Conservation (phyloP, 1,140 invertebrate genomes). For the Lepidurus arcticus region DNA sequence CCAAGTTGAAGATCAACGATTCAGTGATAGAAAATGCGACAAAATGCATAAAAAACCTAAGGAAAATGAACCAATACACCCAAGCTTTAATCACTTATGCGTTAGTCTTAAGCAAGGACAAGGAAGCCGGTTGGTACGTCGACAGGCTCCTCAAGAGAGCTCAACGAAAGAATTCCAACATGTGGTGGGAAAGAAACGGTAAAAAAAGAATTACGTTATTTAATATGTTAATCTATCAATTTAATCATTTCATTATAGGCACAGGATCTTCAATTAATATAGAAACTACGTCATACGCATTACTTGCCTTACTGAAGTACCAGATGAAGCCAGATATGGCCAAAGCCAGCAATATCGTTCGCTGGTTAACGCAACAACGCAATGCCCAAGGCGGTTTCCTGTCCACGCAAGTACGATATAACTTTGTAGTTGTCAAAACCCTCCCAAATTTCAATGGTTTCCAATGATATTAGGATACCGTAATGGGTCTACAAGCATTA, state of each 20-base stretch:
- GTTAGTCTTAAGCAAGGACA: constrained; percentile 48
- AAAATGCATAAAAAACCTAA: background rate
- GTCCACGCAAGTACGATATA: constrained; percentile 61
- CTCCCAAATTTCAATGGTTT: background rate
- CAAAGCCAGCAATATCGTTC: constrained; percentile 52
- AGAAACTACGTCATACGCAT: constrained; percentile 68
- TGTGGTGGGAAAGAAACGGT: constrained; percentile 47
- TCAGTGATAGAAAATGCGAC: background rate
- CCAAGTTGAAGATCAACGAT: constrained; percentile 36
- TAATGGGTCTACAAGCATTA: constrained; percentile 46
- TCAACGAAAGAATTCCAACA: constrained; percentile 40
- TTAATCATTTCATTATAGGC: constrained; percentile 36
- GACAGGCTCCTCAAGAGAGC: constrained; percentile 36
- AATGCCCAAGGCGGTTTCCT: constrained; percentile 71
- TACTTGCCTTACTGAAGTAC: constrained; percentile 57
- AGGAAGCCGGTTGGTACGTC: constrained; percentile 35
- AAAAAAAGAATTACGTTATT: background rate
- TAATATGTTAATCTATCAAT: background rate
- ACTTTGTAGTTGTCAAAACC: constrained; percentile 51
- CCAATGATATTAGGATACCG: background rate
- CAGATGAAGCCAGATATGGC: constrained; percentile 55
- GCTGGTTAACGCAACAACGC: constrained; percentile 66
- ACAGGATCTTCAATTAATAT: constrained; percentile 50
- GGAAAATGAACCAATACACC: constrained; percentile 19
- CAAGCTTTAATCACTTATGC: constrained; percentile 54